Evolutionary conservation across 53 echinoderm and acorn worm species (phyloP), one percentile per base, ranked within the genome.

Genomic region (Luidia sarsii): DNA sequence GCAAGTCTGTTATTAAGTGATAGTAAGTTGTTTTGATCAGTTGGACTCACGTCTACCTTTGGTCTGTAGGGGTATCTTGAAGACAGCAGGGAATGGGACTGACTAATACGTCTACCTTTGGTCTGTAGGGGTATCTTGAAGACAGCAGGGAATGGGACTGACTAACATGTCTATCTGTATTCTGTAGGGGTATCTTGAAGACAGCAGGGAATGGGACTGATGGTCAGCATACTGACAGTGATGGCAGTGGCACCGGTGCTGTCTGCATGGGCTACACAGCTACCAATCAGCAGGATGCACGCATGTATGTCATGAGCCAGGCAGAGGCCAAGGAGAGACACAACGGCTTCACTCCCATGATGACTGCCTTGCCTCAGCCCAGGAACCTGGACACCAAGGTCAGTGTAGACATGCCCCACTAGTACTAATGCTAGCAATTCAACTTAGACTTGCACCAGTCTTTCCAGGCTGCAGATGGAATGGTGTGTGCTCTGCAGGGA

Each of bases 311-410:
- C 45, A 77, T 61, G 61, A 61, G 61, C 1, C n/a, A 45, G 3
- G 32, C 39, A 36, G 65, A 64, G 54, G 74, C 53, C 13, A 73
- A 57, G 74, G 64, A 82, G 41, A n/a, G n/a, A n/a, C 71, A 82
- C 67, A 82, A 67, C 31, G 81, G 71, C 43, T 67, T 79, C 43
- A 32, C 54, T 25, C 86, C 86, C 19, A 86, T 74, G 86, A 33
- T 41, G 16, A 8, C 86, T 1, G 29, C 51, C 19, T 57, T 86
- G 7, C 86, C 79, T 33, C 79, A 77, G 66, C 86, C 86, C 15
- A 52, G 22, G 7, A 79, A 86, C 34, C 57, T 86, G 41, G 86
- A 86, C 79, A 86, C 86, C 0, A 86, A 86, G 86, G 86, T 86
- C 50, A 25, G 25, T 7, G 14, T 18, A 10, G 25, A 48, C 3